Conservation (phyloP, 2,888 invertebrate genomes). For the Coelopa pilipes region DNA sequence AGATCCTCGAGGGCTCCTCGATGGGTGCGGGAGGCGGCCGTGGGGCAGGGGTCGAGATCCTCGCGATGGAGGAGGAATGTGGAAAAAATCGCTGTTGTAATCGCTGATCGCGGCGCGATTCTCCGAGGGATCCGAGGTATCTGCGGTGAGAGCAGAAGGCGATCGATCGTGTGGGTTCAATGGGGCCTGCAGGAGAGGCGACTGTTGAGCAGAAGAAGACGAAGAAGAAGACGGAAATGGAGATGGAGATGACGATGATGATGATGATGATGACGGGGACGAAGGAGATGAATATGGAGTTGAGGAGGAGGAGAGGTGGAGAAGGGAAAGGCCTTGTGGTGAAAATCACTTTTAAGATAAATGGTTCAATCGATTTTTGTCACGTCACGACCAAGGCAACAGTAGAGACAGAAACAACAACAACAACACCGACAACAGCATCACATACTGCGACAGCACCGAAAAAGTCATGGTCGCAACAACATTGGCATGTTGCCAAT, state of each 20-base stretch:
- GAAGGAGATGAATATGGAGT: not conserved
- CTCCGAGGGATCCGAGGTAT: not conserved
- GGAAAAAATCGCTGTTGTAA: conserved; percentile 45
- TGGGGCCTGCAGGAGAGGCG: too few species aligned
- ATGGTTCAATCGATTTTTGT: conserved; percentile 39
- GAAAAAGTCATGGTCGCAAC: too few species aligned
- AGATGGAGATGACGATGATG: not conserved
- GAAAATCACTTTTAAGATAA: conserved; percentile 34
- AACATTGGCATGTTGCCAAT: too few species aligned
- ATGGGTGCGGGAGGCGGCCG: too few species aligned
- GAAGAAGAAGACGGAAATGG: not conserved
- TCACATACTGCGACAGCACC: not conserved
- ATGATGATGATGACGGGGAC: not conserved
- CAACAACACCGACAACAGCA: not conserved
- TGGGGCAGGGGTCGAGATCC: not conserved
- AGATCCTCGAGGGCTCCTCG: conserved; percentile 10
- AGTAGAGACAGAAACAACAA: not conserved
- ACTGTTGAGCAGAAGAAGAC: not conserved
- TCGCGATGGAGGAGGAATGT: not conserved
- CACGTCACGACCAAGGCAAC: conserved; percentile 30
- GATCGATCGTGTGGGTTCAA: too few species aligned
- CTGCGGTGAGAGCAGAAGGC: not conserved
- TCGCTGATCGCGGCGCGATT: conserved; percentile 15
- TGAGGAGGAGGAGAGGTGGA: not conserved
- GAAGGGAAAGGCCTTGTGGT: conserved; percentile 23